Evolutionary conservation across 2,113 vertebrate genomes (phyloP), one percentile per base, ranked within the genome.

Genomic region (Channa argus): DNA sequence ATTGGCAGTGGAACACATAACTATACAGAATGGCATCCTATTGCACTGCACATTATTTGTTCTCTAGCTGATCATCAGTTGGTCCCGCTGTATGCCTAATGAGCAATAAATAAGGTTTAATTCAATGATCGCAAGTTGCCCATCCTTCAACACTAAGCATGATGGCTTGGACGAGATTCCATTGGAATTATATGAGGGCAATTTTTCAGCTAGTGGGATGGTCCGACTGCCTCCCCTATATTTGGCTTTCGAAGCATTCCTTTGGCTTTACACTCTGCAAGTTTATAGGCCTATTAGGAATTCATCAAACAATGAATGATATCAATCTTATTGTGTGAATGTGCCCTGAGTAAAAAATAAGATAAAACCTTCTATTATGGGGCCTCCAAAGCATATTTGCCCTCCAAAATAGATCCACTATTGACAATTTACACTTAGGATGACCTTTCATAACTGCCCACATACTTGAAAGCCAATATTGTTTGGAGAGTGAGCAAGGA

Each of bases 251-350:
- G 83, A 85, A 82, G 74, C 88, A 89, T 91, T 90, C 85, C 85
- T 86, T 84, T 82, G 83, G 75, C 80, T 89, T 92, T 88, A 89
- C 89, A 86, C 84, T 64, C 77, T 79, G 86, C 86, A 87, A 92
- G 89, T 93, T 91, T 94, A 94, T 94, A 83, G 92, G 87, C 92
- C 92, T 91, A 93, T 94, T 92, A 93, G 92, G 92, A 90, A 92
- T 91, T 92, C 90, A 92, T 93, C 89, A 91, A 85, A 89, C 88
- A 88, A 88, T 92, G 91, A 92, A 77, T 15, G 76, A 56, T 89
- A 93, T 93, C 88, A 91, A 88, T 92, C 91, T 87, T 71, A 84
- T 91, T 85, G 88, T 88, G 85, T 64, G 87, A 91, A 90, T 91
- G 89, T 88, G 92, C 85, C 77, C 64, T 60, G 82, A 89, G 86